These are phyloP conservation scores for Forbesichthys agassizii DNA, from an alignment of 2,113 vertebrate species.

Conservation along the genomic window DNA sequence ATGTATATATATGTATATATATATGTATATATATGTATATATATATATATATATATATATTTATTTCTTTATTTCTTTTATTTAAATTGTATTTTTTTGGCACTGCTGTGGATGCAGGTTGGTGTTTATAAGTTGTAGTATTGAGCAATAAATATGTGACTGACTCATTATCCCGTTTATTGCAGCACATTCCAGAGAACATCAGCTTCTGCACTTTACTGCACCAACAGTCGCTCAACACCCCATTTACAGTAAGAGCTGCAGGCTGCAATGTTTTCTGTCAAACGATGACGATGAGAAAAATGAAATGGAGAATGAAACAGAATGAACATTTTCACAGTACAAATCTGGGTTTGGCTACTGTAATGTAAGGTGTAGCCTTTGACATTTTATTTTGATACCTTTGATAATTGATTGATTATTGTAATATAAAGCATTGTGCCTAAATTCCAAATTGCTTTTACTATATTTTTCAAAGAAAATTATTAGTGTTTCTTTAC, in stretches of 20 bases:
- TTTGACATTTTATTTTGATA: not conserved
- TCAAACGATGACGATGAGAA: not conserved
- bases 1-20: too few relatives aligned
- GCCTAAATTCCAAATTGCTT: too few relatives aligned
- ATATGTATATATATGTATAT: too few relatives aligned
- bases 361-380: too few relatives aligned
- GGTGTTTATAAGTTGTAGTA: not conserved
- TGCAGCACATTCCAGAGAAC: slow-evolving; percentile 52
- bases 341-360: too few relatives aligned
- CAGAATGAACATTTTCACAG: too few relatives aligned
- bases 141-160: not conserved
- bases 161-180: not conserved
- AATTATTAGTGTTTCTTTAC: too few relatives aligned
- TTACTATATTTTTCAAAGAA: too few relatives aligned
- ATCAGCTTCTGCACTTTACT: slow-evolving; percentile 26
- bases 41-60: too few relatives aligned
- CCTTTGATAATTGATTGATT: not conserved
- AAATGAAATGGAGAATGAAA: not conserved
- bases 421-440: not conserved
- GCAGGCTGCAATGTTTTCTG: not conserved
- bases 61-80: too few relatives aligned
- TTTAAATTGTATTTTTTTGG: too few relatives aligned
- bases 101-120: too few relatives aligned
- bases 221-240: not conserved
- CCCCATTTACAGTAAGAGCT: slow-evolving; percentile 41